Evolutionary conservation across 1,140 invertebrate genomes (phyloP), one percentile per base, ranked within the genome.

Genomic region (Calycopis cecrops): DNA sequence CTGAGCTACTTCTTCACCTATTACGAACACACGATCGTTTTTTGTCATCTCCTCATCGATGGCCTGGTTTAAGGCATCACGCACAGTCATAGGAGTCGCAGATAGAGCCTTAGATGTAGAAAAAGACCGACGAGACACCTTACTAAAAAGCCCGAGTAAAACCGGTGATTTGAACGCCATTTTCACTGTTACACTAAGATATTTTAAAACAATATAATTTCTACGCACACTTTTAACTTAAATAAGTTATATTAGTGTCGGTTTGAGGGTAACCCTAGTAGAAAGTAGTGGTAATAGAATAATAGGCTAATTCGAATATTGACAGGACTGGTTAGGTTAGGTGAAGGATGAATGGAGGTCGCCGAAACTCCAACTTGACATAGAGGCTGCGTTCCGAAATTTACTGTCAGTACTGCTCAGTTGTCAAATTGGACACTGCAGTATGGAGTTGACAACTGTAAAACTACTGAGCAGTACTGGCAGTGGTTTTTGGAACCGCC

Each of bases 1-100:
- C 85, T 95, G 91, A n/a, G 98, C 98, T 0, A 99, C 98, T 90
- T 99, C 98, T 88, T 99, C 98, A 35, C 98, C 98, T 40, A 99
- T 69, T 14, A 99, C 73, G 84, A 99, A 98, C 0, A 99, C 98
- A 55, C 91, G 92, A 33, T 99, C 96, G 85, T 99, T 98, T 57
- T 93, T 91, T 74, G 94, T 94, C 91, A 99, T 94, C 89, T 99
- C 98, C 83, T 99, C 98, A 81, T 99, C 98, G 73, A 99, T 90
- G 0, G 98, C 99, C 34, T 94, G 90, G 88, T 99, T 99, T 9
- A 99, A 85, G 11, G 98, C 98, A 94, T 99, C 98, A 77, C 98
- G 89, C 0, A 99, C 97, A 3, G 95, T 98, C 90, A 99, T 91
- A 88, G 95, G 88, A 69, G 93, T 92, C 42, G 91, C 90, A 4